These are phyloP conservation scores for Mythimna impura DNA, from an alignment of 2,888 invertebrate genomes.

Conservation along the genomic window DNA sequence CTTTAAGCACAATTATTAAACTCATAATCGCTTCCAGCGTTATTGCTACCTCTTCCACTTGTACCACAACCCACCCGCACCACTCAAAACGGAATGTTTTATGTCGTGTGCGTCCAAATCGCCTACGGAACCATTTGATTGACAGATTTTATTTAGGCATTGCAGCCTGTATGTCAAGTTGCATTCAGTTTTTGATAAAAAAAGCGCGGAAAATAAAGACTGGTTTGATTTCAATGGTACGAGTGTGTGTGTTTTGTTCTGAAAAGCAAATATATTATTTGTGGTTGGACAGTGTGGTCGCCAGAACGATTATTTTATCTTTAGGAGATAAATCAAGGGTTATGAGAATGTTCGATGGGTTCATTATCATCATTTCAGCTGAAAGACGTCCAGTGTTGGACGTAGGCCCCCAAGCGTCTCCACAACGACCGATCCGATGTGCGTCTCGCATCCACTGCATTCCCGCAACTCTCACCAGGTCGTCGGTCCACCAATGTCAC, in stretches of 20 bases:
- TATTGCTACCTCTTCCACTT: slow-evolving; percentile 45
- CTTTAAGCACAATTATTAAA: too few relatives aligned
- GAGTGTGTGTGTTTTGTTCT: slow-evolving; percentile 12
- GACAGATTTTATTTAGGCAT: slow-evolving; percentile 73
- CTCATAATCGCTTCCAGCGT: not conserved
- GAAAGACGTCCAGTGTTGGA: too few relatives aligned
- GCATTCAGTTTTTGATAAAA: slow-evolving; percentile 49
- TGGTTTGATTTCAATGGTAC: slow-evolving; percentile 22
- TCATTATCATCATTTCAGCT: too few relatives aligned
- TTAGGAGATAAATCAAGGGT: too few relatives aligned
- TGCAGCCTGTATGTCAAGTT: slow-evolving; percentile 53
- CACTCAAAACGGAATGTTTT: slow-evolving; percentile 83
- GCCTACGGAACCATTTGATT: slow-evolving; percentile 76
- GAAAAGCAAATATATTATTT: not conserved
- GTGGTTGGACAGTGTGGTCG: not conserved
- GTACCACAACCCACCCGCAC: slow-evolving; percentile 52
- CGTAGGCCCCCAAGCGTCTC: too few relatives aligned
- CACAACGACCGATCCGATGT: too few relatives aligned
- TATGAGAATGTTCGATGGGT: too few relatives aligned
- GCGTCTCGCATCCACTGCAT: too few relatives aligned
- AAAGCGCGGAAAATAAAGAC: slow-evolving; percentile 13
- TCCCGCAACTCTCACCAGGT: too few relatives aligned
- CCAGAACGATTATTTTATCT: too few relatives aligned
- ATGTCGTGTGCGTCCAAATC: slow-evolving; percentile 76
- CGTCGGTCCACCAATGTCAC: too few relatives aligned